Evolutionary conservation across 2,888 invertebrate species (phyloP), one percentile per base, ranked within the genome.

Genomic region (Heliconius hortense): DNA sequence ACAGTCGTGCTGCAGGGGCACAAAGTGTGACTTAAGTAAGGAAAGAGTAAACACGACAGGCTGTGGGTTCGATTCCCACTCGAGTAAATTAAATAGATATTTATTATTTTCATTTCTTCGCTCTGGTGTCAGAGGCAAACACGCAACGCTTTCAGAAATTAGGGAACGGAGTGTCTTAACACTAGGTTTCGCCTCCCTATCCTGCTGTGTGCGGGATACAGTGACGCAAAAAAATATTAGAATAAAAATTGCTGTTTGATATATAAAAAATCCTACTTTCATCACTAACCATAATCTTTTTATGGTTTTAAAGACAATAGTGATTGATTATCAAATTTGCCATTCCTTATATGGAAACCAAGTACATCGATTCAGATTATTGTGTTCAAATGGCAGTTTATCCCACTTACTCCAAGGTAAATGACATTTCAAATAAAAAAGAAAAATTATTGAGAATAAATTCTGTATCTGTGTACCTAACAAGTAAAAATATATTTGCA

Each of bases 381-480:
- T 82, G 81, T 78, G 81, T 81, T 80, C 81, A 82, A 84, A 85
- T 82, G 80, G 81, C 82, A 84, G 83, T 84, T 84, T 86, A 85
- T 87, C 86, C 85, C 84, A 84, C 80, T 82, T 82, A 83, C 81
- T 18, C 0, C 18, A 2, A 48, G 18, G 0, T 43, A 18, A 18
- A 18, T 43, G 84, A 80, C 83, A 80, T 84, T 84, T 82, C 81
- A 77, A 74, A 79, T 79, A 85, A 82, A 56, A 3, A 43, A 0
- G 15, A 74, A 79, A 77, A 79, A 80, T 53, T 71, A 78, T 59
- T 59, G 15, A 53, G 70, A 79, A 73, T 70, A 64, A 70, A 66
- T 62, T 21, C 53, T n/a, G 28, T 35, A 21, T 8, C 10, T 63
- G 13, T 13, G 15, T 64, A 24, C 5, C n/a, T 64, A 48, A 21